phyloP scores from a whole-genome alignment of 1,140 invertebrate species.

The Acarapis woodi region DNA sequence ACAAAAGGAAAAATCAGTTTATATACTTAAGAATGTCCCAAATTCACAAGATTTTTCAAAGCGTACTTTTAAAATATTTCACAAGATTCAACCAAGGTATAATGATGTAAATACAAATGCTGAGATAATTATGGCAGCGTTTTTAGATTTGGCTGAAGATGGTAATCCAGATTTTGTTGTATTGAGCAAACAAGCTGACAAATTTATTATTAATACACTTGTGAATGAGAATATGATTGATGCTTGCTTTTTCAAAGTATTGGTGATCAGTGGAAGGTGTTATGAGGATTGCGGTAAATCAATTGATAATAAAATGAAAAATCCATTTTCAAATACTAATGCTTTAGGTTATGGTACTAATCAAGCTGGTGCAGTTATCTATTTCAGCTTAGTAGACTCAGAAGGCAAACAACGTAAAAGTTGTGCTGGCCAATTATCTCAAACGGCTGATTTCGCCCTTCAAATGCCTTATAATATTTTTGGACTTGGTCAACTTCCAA shows the following conservation, averaged over 20 bases:
- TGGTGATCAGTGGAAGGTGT: conserved; percentile 49
- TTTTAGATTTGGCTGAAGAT: conserved; percentile 70
- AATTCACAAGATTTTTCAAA: conserved; percentile 2
- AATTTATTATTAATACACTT: conserved; percentile 20
- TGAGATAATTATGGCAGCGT: conserved; percentile 43
- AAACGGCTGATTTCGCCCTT: conserved; percentile 65
- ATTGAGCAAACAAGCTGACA: conserved; percentile 11
- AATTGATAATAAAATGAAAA: background rate
- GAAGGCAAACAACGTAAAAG: conserved; percentile 39
- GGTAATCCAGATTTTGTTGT: conserved; percentile 17
- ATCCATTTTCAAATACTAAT: background rate
- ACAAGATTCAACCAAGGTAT: background rate
- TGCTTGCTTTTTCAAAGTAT: conserved; percentile 80
- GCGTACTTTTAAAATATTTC: conserved; percentile 29
- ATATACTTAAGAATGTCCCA: conserved; percentile 11
- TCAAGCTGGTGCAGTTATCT: conserved; percentile 55
- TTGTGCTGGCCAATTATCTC: conserved; percentile 55
- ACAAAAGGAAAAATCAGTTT: conserved; percentile 4
- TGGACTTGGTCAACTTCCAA: conserved; percentile 77
- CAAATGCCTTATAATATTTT: conserved; percentile 82
- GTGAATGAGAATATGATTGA: conserved; percentile 60
- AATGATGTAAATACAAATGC: background rate
- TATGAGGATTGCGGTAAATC: conserved; percentile 9
- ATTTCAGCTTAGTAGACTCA: conserved; percentile 53
- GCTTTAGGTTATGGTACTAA: conserved; percentile 61